Conservation (phyloP, 2,113 vertebrate genomes). For the Nannospalax galili region DNA sequence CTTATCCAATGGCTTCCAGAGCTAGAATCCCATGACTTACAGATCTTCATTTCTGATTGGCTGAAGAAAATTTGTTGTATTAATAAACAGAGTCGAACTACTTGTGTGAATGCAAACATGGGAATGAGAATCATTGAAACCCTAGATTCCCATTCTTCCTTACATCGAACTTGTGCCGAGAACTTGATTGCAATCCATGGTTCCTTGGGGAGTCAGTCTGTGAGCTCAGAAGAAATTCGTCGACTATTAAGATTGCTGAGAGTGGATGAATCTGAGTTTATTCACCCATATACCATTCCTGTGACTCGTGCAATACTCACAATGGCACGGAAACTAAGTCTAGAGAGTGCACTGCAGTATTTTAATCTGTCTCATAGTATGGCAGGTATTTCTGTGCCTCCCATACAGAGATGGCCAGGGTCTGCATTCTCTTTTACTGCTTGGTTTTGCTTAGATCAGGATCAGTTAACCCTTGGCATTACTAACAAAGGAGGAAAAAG, state of each 20-base stretch:
- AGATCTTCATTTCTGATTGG: slow-evolving; percentile 95
- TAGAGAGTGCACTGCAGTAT: slow-evolving; percentile 96
- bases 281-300: slow-evolving; percentile 91
- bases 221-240: slow-evolving; percentile 92
- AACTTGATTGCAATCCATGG: slow-evolving; percentile 94
- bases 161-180: slow-evolving; percentile 92
- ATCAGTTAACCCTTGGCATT: slow-evolving; percentile 85
- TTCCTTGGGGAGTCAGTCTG: slow-evolving; percentile 94
- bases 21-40: slow-evolving; percentile 93
- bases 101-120: slow-evolving; percentile 96
- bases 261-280: slow-evolving; percentile 84
- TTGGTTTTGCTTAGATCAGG: slow-evolving; percentile 97
- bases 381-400: slow-evolving; percentile 95
- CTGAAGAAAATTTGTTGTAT: slow-evolving; percentile 95
- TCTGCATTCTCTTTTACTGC: slow-evolving; percentile 95
- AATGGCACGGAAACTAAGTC: slow-evolving; percentile 95
- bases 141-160: slow-evolving; percentile 85
- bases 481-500: slow-evolving; percentile 93
- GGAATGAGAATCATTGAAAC: slow-evolving; percentile 90
- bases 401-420: slow-evolving; percentile 94
- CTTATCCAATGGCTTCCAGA: slow-evolving; percentile 98
- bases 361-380: slow-evolving; percentile 96
- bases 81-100: slow-evolving; percentile 95
- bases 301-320: slow-evolving; percentile 91
- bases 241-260: slow-evolving; percentile 91